Percentiles rank a stretch among this genome's conserved stretches.
phyloP scores from a whole-genome alignment of 1,140 invertebrate species.

The Lamellibrachia luymesi region DNA sequence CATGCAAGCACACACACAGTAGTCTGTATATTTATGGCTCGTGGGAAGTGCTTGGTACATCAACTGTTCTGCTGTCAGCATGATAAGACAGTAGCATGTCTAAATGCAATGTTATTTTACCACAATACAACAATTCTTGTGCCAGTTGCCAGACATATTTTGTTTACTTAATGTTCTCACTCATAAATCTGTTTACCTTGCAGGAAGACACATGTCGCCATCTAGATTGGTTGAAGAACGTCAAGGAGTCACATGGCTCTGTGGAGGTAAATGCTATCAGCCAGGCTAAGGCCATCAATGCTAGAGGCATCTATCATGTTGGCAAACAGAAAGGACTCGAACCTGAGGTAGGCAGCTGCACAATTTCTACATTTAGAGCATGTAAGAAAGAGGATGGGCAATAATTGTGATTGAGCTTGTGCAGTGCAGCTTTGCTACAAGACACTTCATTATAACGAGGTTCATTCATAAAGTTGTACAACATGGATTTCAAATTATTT shows the following conservation, averaged over 20 bases:
- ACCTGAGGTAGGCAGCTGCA: background rate
- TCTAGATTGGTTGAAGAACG: constrained; percentile 44
- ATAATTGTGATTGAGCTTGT: background rate
- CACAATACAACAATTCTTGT: too few species aligned
- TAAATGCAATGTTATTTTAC: too few species aligned
- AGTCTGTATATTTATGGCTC: too few species aligned
- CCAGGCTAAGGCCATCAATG: constrained; percentile 46
- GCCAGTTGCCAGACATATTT: background rate
- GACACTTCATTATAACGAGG: too few species aligned
- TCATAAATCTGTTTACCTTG: background rate
- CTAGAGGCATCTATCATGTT: constrained; percentile 41
- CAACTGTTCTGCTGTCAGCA: too few species aligned
- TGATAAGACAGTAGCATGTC: too few species aligned
- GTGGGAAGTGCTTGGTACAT: too few species aligned
- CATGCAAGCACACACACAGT: too few species aligned
- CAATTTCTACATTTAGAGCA: background rate
- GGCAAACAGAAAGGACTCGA: constrained; percentile 24
- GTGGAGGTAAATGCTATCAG: constrained; percentile 48
- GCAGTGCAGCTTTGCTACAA: background rate
- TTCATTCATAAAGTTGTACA: background rate
- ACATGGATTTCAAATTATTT: background rate
- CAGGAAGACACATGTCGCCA: constrained; percentile 14
- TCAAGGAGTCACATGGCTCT: constrained; percentile 45
- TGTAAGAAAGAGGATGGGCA: background rate
- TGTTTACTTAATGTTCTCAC: background rate